These are phyloP conservation scores for Parnassius smintheus DNA, from an alignment of 2,888 invertebrate genomes.

Conservation along the genomic window DNA sequence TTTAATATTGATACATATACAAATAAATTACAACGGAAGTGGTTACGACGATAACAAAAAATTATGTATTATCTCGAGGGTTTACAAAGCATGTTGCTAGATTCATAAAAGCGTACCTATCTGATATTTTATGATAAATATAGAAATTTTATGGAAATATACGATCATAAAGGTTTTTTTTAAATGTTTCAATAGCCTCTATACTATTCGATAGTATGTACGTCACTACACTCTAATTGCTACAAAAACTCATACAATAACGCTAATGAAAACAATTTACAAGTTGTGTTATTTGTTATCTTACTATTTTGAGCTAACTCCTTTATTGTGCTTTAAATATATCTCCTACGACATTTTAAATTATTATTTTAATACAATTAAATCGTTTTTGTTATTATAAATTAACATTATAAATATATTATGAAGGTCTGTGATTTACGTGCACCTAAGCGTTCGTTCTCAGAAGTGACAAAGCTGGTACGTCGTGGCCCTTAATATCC, in stretches of 20 bases:
- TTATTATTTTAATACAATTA: too few relatives aligned
- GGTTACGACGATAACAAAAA: slow-evolving; percentile 9
- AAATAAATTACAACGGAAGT: not conserved
- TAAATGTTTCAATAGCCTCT: slow-evolving; percentile 5
- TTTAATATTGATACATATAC: too few relatives aligned
- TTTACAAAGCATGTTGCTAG: slow-evolving; percentile 3
- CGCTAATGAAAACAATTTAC: slow-evolving; percentile 17
- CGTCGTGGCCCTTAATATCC: slow-evolving; percentile 10
- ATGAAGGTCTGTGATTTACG: slow-evolving; percentile 2
- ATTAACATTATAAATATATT: too few relatives aligned
- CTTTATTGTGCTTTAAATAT: too few relatives aligned
- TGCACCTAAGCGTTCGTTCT: slow-evolving; percentile 2
- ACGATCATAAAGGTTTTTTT: slow-evolving; percentile 10
- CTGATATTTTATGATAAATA: slow-evolving; percentile 18
- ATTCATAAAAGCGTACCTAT: slow-evolving; percentile 20
- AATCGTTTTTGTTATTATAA: too few relatives aligned
- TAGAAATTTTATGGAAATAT: slow-evolving; percentile 24
- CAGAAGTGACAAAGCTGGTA: slow-evolving; percentile 9
- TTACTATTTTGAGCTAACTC: too few relatives aligned
- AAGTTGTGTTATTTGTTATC: slow-evolving; percentile 2
- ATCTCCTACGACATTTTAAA: too few relatives aligned
- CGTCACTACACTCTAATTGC: slow-evolving; percentile 16
- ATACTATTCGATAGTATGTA: not conserved
- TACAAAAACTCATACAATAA: slow-evolving; percentile 5
- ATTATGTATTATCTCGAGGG: slow-evolving; percentile 24